Base-by-base conservation (phyloP, 2,113 vertebrate genomes). In the Prietella phreatophila region DNA sequence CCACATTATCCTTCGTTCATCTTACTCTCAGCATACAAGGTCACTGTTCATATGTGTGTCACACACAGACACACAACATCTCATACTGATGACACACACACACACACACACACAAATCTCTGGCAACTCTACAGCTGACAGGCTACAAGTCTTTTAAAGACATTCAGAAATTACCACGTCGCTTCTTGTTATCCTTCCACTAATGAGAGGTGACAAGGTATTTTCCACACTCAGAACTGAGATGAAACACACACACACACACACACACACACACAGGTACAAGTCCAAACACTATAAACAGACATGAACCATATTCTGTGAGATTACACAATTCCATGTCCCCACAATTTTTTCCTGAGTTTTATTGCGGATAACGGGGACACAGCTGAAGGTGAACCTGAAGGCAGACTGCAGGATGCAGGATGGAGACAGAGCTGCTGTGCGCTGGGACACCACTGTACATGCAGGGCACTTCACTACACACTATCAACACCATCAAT, bases 111-210 rank as follows among this genome's bases (percentile, higher is more conserved):
- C 25, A 76, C 3, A 22, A 78, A 82, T 85, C 83, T 76, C 58
- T 55, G 71, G 61, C 73, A 83, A 83, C 86, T 67, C 84, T 81
- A 69, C 81, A 82, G 87, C 85, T 85, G 93, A 93, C 90, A 91
- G 58, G 90, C 91, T 91, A 94, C 93, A 93, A 94, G 95, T 93
- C 90, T 92, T 94, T 93, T 94, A 94, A 95, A 95, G 93, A 94
- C 93, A 93, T 94, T 94, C 92, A 92, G 94, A 94, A 95, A 95
- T 95, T 94, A 95, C 92, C 91, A 90, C 30, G 92, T 95, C 95
- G 93, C 93, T 95, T 95, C 95, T 94, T 80, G 89, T 96, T 95
- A 95, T 63, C 86, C 17, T 79, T 85, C 87, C 80, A 91, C 75
- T 95, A 95, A 95, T 95, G 92, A 92, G 89, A 90, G 93, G 92